A percentile compares a stretch with the other conserved stretches of the same genome.
phyloP scores from a whole-genome alignment of 2,888 invertebrate genomes.

The Cactoblastis cactorum region DNA sequence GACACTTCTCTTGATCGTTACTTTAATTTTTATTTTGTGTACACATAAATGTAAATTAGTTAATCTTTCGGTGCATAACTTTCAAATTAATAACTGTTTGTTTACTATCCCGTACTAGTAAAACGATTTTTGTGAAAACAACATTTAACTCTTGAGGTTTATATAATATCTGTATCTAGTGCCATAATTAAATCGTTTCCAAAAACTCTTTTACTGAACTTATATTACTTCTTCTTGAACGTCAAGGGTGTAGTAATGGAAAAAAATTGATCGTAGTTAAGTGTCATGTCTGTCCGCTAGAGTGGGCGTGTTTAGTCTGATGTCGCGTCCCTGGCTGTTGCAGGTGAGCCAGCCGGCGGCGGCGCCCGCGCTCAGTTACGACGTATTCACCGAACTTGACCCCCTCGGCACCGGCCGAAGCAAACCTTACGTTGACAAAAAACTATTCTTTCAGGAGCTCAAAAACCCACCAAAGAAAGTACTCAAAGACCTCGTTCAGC shows the following conservation, averaged over 20 bases:
- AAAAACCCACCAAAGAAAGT: constrained; percentile 97
- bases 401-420: constrained; percentile 94
- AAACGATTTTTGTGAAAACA: no score
- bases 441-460: constrained; percentile 96
- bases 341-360: constrained; percentile 66
- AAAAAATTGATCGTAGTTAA: background rate
- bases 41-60: no score
- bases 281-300: constrained; percentile 23
- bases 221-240: no score
- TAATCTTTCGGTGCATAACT: no score
- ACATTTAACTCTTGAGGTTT: no score
- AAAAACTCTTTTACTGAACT: no score
- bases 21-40: background rate
- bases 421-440: constrained; percentile 96
- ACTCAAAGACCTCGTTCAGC: constrained; percentile 88
- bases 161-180: no score
- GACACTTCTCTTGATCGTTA: constrained; percentile 17
- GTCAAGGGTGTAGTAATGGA: background rate
- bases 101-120: no score
- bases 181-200: no score
- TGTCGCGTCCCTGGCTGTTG: constrained; percentile 53
- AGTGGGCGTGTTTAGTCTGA: constrained; percentile 39
- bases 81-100: no score
- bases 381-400: constrained; percentile 96
- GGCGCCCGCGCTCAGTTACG: constrained; percentile 77